Evolutionary conservation across 2,113 vertebrate genomes (phyloP).

Genomic region (Antechinus stuartii): DNA sequence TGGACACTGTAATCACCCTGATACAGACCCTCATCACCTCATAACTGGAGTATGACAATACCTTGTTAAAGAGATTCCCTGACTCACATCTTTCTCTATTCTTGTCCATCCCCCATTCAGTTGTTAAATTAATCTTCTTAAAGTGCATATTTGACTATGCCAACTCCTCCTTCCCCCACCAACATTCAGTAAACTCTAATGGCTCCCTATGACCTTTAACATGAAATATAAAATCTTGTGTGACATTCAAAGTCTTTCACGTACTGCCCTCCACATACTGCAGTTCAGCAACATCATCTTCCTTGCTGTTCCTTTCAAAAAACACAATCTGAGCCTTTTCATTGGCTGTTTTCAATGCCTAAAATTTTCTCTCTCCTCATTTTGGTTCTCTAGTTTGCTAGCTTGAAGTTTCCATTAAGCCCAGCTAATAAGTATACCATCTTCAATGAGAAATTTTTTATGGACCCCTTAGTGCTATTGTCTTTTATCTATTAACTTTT

Average conservation of each 20-base stretch:
- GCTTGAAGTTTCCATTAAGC: not conserved
- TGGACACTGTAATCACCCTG: not conserved
- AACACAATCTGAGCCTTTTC: not conserved
- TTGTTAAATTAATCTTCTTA: not conserved
- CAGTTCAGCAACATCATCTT: not conserved
- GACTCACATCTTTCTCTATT: not conserved
- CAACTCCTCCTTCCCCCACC: rapidly evolving
- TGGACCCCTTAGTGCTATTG: not conserved
- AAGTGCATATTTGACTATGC: not conserved
- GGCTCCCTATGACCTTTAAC: not conserved
- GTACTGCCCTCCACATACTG: not conserved
- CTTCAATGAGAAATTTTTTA: not conserved
- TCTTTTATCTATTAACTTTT: not conserved
- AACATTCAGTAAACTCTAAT: not conserved
- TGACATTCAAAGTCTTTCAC: not conserved
- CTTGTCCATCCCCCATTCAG: not conserved
- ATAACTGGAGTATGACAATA: not conserved
- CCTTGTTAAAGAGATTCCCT: not conserved
- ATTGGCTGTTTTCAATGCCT: not conserved
- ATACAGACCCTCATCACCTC: not conserved
- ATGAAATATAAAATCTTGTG: not conserved
- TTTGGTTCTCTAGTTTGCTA: not conserved
- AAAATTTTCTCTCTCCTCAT: not conserved
- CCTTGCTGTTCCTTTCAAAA: not conserved
- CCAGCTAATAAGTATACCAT: not conserved